These are phyloP conservation scores for Nephrotoma flavescens DNA, from an alignment of 2,888 invertebrate genomes.

Conservation along the genomic window DNA sequence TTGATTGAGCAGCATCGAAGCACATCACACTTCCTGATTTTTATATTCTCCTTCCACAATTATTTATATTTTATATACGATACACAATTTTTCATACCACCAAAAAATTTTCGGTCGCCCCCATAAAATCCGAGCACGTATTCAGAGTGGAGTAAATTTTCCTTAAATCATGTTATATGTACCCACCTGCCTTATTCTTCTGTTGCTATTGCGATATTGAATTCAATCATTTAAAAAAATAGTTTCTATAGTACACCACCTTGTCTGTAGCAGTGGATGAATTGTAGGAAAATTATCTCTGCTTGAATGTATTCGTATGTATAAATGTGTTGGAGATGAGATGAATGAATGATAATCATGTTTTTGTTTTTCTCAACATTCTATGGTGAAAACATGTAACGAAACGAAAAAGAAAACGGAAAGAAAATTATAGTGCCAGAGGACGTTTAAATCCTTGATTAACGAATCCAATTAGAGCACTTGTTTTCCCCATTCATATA, in stretches of 20 bases:
- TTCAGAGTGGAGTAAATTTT: background rate
- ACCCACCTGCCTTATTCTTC: background rate
- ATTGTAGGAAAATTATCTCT: background rate
- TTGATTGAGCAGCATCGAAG: background rate
- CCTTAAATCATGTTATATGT: background rate
- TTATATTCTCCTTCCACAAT: background rate
- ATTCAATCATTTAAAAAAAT: background rate
- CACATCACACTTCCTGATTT: background rate
- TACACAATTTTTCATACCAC: background rate
- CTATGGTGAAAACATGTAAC: background rate
- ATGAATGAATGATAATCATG: background rate
- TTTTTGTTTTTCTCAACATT: background rate
- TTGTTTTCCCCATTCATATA: slow-evolving; percentile 14
- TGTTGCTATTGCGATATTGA: background rate
- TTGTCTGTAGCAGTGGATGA: background rate
- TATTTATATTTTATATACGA: background rate
- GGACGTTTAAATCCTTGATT: slow-evolving; percentile 21
- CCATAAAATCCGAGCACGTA: background rate
- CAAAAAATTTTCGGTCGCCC: background rate
- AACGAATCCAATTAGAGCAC: slow-evolving; percentile 21
- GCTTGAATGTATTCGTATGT: background rate
- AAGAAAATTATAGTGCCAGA: slow-evolving; percentile 16
- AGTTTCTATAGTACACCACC: background rate
- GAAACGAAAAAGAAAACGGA: background rate
- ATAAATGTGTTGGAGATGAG: background rate